Evolutionary conservation across 2,888 invertebrate genomes (phyloP), one percentile per base, ranked within the genome.

Genomic region (Drosophila austrosaltans): DNA sequence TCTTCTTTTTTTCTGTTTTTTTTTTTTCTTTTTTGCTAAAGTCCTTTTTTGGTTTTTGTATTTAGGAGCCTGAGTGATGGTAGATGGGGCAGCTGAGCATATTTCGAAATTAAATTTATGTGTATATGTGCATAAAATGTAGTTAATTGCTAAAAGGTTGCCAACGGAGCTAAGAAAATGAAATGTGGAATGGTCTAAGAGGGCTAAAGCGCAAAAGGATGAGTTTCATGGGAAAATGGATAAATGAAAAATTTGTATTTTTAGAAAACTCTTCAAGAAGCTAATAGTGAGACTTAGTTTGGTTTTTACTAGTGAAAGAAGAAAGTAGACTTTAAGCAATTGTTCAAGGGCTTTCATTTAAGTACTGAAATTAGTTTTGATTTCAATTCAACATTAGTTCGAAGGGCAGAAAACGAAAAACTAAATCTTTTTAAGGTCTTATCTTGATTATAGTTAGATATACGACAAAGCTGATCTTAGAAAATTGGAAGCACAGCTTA

Each of bases 61-160:
- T 48, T 48, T 48, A 48, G 48, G 48, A 48, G 20, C 22, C 48
- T 22, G 6, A 58, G 28, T 58, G 65, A 40, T 53, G 65, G 32
- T 25, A 57, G 53, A 39, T n/a, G 53, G 56, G 56, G 20, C 48
- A 48, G 48, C 48, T 48, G n/a, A 16, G 56, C 42, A 76, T 62
- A 71, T 62, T 54, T 63, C 44, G 25, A 40, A 70, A 68, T 60
- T 57, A 57, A 67, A 67, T 57, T 61, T 63, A 58, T 71, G 63
- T 67, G 44, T 57, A 53, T 65, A 62, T 59, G 66, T 63, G 61
- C 60, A 64, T 42, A 57, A 59, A 72, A 56, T 63, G 48, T 22
- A 54, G 28, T 76, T 74, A 78, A 78, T 71, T 78, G 66, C 60
- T 62, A 48, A 63, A 67, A 59, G 44, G 16, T 28, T 42, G 8